phyloP scores from a whole-genome alignment of 2,113 vertebrate species.

The Suncus etruscus region DNA sequence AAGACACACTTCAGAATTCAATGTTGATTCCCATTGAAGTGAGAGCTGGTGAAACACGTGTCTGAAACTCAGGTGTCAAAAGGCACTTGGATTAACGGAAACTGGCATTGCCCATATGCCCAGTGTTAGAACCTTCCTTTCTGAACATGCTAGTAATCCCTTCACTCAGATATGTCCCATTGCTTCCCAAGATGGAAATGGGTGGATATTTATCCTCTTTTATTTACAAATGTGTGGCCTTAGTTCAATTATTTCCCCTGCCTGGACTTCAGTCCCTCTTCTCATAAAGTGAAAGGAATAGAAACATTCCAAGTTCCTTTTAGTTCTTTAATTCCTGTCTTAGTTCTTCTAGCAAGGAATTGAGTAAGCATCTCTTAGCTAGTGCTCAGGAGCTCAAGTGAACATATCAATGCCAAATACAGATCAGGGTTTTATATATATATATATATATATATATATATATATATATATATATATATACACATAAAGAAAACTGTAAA shows the following conservation, averaged over 20 bases:
- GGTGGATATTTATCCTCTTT: not conserved
- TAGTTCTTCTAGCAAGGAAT: not conserved
- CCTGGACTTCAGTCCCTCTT: not conserved
- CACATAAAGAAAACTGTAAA: too few species aligned
- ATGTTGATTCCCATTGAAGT: not conserved
- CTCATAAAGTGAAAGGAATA: conserved; percentile 8
- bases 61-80: not conserved
- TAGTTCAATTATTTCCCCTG: not conserved
- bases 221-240: not conserved
- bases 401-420: too few species aligned
- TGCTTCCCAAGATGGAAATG: not conserved
- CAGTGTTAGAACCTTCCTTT: not conserved
- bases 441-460: too few species aligned
- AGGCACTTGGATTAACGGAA: not conserved
- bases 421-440: too few species aligned
- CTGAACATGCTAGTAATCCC: not conserved
- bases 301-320: not conserved
- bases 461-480: too few species aligned
- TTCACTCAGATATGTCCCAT: conserved; percentile 7
- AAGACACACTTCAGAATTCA: not conserved
- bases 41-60: not conserved
- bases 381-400: not conserved
- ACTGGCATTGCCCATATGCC: not conserved
- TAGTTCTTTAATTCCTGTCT: not conserved
- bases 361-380: not conserved